Evolutionary conservation across 2,113 vertebrate species (phyloP).

Genomic region (Nesogale talazaci): DNA sequence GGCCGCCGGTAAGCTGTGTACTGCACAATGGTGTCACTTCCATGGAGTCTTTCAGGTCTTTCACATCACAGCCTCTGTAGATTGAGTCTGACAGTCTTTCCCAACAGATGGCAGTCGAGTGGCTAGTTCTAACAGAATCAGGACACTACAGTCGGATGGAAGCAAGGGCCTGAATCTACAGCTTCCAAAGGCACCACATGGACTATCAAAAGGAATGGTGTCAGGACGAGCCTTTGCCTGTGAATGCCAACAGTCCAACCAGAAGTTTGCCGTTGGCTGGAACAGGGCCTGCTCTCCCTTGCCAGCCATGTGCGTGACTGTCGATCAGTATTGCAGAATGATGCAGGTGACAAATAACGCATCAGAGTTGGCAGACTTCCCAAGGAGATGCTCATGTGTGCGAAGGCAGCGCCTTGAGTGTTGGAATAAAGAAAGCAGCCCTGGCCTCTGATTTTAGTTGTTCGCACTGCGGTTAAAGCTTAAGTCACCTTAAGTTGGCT

Average conservation of each 20-base stretch:
- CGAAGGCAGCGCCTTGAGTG: slow-evolving; percentile 15
- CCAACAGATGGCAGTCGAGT: slow-evolving; percentile 4
- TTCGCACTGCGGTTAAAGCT: slow-evolving; percentile 11
- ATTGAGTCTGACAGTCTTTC: background rate
- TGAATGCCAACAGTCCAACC: background rate
- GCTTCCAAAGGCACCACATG: background rate
- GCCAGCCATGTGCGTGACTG: background rate
- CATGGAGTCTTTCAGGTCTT: background rate
- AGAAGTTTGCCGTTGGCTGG: background rate
- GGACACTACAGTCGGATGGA: slow-evolving; percentile 19
- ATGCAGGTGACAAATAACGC: background rate
- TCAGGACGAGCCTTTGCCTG: background rate
- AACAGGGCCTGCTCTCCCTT: background rate
- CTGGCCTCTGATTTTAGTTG: slow-evolving; percentile 34
- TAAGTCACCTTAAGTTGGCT: slow-evolving; percentile 10
- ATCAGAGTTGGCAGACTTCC: slow-evolving; percentile 9
- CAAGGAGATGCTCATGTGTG: background rate
- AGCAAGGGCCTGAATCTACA: background rate
- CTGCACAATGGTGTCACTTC: background rate
- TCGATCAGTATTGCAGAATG: background rate
- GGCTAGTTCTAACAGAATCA: slow-evolving; percentile 12
- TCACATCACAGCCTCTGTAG: background rate
- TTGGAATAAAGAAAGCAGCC: background rate
- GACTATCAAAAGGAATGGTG: background rate
- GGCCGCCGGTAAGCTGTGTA: background rate